Base-by-base conservation (phyloP, 1,140 invertebrate species). In the Radopholus similis region DNA sequence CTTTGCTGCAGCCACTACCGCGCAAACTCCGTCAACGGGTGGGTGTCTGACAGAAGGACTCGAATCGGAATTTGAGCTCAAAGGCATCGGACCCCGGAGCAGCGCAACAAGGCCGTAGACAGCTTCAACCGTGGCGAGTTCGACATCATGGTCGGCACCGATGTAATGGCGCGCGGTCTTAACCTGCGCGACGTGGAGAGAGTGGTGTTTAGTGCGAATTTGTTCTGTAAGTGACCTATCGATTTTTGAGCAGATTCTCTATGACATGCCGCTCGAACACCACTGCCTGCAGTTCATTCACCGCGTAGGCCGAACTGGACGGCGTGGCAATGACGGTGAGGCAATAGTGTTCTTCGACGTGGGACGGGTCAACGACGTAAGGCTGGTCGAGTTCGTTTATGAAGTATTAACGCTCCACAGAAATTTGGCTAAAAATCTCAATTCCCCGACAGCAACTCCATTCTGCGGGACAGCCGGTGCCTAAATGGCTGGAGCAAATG, bases 271-370 rank as follows among this genome's bases (percentile, higher is more conserved):
- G 3, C 57, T 23, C 2, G n/a, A 23, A 18, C 13, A 37, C 28
- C 57, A 38, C 30, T 54, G 42, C 34, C 26, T 64, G 32, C 38
- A 91, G n/a, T 97, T 97, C 77, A 90, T 97, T 71, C 95, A 98
- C 85, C 88, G 90, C 74, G 89, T 91, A 74, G 90, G 89, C 87
- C 85, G 95, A 66, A 95, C 94, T 1, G 95, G 95, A 3, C 85
- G 95, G 74, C 93, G 93, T 13, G 76, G 76, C 11, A 64, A 92
- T 91, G 9, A 86, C 89, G 70, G 86, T 21, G 88, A 88, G 79
- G 92, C 95, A 0, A 86, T 97, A 42, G 97, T 94, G 2, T 97
- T 92, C 85, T 97, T 95, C 79, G 37, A 66, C 47, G 44, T 32
- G 28, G 32, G n/a, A 11, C 28, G 30, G 2, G 11, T 18, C 3